Base-by-base conservation (phyloP, 2,888 invertebrate genomes). In the Acronicta alni region DNA sequence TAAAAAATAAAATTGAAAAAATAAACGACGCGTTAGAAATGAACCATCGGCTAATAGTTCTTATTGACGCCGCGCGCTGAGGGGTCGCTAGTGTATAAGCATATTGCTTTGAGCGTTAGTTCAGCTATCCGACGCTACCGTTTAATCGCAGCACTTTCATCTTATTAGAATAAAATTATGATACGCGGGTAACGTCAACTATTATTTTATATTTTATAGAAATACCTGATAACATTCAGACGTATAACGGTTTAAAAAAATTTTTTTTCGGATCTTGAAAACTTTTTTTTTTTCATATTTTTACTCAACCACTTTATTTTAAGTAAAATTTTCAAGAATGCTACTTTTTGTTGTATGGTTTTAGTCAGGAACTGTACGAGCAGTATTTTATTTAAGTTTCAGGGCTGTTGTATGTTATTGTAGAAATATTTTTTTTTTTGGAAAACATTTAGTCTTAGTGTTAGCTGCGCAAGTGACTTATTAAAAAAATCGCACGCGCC, bases 91-190 rank as follows among this genome's bases (percentile, higher is more conserved):
- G 82, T 67, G 79, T 83, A 71, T 57, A 32, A 20, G 44, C 59
- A 75, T 46, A 64, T 62, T 70, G 61, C 66, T 65, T 62, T 59
- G 57, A 55, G 37, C 12, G n/a, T 85, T 91, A 90, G 92, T 94
- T 90, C 89, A 62, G 92, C 93, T 93, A 94, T 84, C 72, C 91
- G 89, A 90, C 93, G 83, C 93, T 70, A 80, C 82, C 46, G 42
- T 47, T 45, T 76, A 65, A 59, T 76, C 78, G 92, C 93, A 90
- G 89, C 89, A 89, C 90, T 73, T 17, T 23, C 6, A 17, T 80
- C 71, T 77, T 72, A 72, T 80, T 73, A 67, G 74, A 81, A 74
- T 69, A 56, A 65, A 9, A 39, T 18, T 2, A 38, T 32, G n/a
- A n/a, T n/a, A n/a, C n/a, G n/a, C 3, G 15, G 9, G 2, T 23